Evolutionary conservation across 2,888 invertebrate species (phyloP).

Genomic region (Cheilosia impressa): DNA sequence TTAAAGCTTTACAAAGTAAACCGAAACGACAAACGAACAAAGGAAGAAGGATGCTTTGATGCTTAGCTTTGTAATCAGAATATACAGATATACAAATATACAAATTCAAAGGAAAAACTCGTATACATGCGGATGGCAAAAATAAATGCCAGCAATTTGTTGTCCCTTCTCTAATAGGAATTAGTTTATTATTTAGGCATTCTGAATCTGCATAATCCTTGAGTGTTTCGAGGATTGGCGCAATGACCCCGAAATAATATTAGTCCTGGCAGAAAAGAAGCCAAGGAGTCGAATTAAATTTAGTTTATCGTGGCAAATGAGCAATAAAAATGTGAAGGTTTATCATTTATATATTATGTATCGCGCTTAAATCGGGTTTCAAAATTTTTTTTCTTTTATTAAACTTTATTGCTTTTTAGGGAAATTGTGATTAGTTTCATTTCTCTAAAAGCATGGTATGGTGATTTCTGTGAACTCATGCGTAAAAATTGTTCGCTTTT

Average conservation of each 20-base stretch:
- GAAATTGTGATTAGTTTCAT: slow-evolving; percentile 47
- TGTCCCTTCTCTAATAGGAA: slow-evolving; percentile 20
- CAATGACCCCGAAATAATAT: slow-evolving; percentile 69
- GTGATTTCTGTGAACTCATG: slow-evolving; percentile 20
- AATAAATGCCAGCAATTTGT: slow-evolving; percentile 62
- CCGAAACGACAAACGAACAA: slow-evolving; percentile 53
- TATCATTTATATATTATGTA: slow-evolving; percentile 32
- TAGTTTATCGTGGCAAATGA: slow-evolving; percentile 34
- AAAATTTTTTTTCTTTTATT: slow-evolving; percentile 13
- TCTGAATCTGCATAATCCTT: slow-evolving; percentile 63
- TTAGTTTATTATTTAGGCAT: slow-evolving; percentile 52
- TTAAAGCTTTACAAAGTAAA: slow-evolving; percentile 61
- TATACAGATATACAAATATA: neutral
- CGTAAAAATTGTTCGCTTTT: slow-evolving; percentile 35
- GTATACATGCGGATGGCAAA: slow-evolving; percentile 14
- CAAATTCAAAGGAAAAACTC: neutral
- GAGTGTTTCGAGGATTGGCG: slow-evolving; percentile 35
- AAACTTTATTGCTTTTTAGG: slow-evolving; percentile 22
- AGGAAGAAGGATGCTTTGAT: slow-evolving; percentile 59
- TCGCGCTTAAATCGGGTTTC: slow-evolving; percentile 14
- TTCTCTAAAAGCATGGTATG: slow-evolving; percentile 27
- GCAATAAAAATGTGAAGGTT: slow-evolving; percentile 37
- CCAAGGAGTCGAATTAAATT: slow-evolving; percentile 44
- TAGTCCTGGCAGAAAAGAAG: slow-evolving; percentile 33
- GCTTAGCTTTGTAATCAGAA: slow-evolving; percentile 54